Percentiles rank a stretch among this genome's conserved stretches.
Evolutionary conservation across 2,797 vertebrate species (phyloP).

Genomic region (Silurus lanzhouensis): DNA sequence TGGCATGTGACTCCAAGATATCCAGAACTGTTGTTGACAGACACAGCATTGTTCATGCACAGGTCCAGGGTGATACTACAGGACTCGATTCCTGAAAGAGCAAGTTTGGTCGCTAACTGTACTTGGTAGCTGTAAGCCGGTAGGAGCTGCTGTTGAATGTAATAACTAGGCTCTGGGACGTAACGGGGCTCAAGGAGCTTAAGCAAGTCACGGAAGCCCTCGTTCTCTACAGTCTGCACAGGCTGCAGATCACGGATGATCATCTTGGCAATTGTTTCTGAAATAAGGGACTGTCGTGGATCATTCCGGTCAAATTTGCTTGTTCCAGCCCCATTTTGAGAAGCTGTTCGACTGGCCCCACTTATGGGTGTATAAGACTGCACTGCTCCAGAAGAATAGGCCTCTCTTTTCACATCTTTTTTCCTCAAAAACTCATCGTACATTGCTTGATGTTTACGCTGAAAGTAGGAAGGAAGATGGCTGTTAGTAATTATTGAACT

Average conservation of each 20-base stretch:
- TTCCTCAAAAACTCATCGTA: conserved; percentile 84
- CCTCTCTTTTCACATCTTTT: conserved; percentile 82
- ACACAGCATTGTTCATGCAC: conserved; percentile 69
- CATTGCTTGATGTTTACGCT: conserved; percentile 82
- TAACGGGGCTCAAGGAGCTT: conserved; percentile 81
- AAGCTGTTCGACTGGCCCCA: conserved; percentile 37
- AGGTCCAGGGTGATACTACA: conserved; percentile 79
- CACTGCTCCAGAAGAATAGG: conserved; percentile 70
- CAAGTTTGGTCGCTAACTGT: conserved; percentile 77
- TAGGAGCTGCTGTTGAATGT: conserved; percentile 78
- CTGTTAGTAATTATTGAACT: conserved; percentile 4
- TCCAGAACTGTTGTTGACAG: conserved; percentile 49
- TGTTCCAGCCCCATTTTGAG: conserved; percentile 65
- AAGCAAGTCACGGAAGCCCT: conserved; percentile 78
- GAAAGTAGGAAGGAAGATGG: conserved; percentile 1
- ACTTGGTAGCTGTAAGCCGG: conserved; percentile 80
- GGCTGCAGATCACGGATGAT: conserved; percentile 79
- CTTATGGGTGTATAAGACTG: conserved; percentile 70
- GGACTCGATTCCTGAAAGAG: conserved; percentile 73
- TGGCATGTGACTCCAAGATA: conserved; percentile 81
- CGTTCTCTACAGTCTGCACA: conserved; percentile 76
- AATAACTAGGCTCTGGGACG: conserved; percentile 72
- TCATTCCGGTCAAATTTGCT: conserved; percentile 79
- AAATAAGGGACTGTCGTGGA: conserved; percentile 79
- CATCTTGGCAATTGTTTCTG: conserved; percentile 81